Evolutionary conservation across 2,888 invertebrate species (phyloP).

Genomic region (Xestia sexstrigata): DNA sequence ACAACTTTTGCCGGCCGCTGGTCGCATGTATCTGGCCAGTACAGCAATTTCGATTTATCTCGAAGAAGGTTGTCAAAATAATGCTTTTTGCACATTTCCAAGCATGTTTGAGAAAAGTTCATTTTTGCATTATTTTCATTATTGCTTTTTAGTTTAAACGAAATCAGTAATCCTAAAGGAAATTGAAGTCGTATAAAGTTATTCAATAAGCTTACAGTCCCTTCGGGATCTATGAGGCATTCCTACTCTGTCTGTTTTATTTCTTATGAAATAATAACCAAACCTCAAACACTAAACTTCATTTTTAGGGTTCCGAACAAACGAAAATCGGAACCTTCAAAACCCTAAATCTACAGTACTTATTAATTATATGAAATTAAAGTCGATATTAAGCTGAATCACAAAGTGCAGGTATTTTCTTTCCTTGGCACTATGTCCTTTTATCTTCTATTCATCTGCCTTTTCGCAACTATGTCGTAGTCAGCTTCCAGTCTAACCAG

Average conservation of each 20-base stretch:
- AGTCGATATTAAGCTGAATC: not conserved
- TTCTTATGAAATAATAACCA: conserved; percentile 8
- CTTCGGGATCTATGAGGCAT: not conserved
- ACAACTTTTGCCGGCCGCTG: no score
- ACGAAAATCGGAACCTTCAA: not conserved
- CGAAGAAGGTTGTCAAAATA: no score
- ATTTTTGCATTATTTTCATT: no score
- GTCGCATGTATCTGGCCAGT: no score
- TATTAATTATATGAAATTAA: not conserved
- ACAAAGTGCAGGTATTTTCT: not conserved
- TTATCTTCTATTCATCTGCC: not conserved
- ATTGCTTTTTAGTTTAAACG: not conserved
- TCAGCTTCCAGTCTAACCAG: not conserved
- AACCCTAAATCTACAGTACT: not conserved
- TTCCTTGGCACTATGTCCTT: not conserved
- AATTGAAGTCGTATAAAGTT: not conserved
- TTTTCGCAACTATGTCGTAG: not conserved
- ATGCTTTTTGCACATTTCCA: no score
- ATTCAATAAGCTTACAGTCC: conserved; percentile 3
- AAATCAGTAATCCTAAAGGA: not conserved
- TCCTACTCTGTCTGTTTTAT: no score
- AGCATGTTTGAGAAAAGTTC: no score
- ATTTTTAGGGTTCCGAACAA: not conserved
- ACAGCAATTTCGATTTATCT: no score
- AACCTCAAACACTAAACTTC: not conserved